phyloP scores from a whole-genome alignment of 2,113 vertebrate species.

The Heliornis fulica region DNA sequence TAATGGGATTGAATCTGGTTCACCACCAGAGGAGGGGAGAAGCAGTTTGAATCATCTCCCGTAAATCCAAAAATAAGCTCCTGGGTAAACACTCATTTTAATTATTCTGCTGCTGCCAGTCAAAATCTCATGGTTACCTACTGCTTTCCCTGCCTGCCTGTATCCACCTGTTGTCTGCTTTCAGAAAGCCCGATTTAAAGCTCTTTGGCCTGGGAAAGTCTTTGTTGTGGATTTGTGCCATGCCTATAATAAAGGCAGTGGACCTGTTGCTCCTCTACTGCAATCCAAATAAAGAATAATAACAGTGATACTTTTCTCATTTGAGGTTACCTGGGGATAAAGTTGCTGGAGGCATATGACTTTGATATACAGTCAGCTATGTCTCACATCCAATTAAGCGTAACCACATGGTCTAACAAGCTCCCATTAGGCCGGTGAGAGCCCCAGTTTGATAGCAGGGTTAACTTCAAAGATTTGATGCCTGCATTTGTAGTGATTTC shows the following conservation, averaged over 20 bases:
- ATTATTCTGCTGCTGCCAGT: constrained; percentile 40
- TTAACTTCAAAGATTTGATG: constrained; percentile 40
- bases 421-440: constrained; percentile 46
- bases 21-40: not conserved
- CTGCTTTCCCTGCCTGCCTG: constrained; percentile 43
- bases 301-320: constrained; percentile 57
- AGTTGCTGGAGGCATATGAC: constrained; percentile 51
- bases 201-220: constrained; percentile 60
- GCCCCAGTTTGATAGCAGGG: constrained; percentile 29
- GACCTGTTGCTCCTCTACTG: constrained; percentile 39
- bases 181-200: constrained; percentile 43
- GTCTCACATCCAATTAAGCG: constrained; percentile 57
- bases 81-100: constrained; percentile 31
- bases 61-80: constrained; percentile 20
- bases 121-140: constrained; percentile 31
- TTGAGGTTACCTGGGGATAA: constrained; percentile 65
- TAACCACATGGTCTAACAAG: constrained; percentile 57
- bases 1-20: not conserved
- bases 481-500: constrained; percentile 47
- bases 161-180: constrained; percentile 59
- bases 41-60: not conserved
- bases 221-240: constrained; percentile 61
- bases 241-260: constrained; percentile 52
- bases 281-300: constrained; percentile 61
- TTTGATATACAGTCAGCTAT: constrained; percentile 57